Evolutionary conservation across 2,113 vertebrate species (phyloP), one percentile per base, ranked within the genome.

Genomic region (Scomber scombrus): DNA sequence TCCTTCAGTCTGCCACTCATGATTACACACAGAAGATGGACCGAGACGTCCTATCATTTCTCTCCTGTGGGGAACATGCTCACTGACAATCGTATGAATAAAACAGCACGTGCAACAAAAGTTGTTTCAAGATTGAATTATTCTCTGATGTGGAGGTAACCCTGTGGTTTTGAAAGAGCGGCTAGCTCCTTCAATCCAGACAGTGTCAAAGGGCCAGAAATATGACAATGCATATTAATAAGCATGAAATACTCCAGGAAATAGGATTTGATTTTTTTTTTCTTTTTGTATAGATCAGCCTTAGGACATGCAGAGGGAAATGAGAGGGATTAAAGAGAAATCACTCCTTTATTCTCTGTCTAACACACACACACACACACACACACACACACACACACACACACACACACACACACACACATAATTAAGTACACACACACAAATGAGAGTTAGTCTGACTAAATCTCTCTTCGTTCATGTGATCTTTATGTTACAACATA

Each of bases 61-160:
- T 54, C 62, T 76, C 57, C 49, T 13, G 15, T 56, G 45, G 62
- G 46, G 64, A 26, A 65, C 65, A 46, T 70, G 56, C 57, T 43
- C 49, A 8, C 45, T 47, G 47, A 40, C 23, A 74, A 57, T 46
- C 1, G 0, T 14, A 46, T 84, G 54, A 85, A 84, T 85, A 74
- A 87, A 85, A 73, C 68, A 88, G 66, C 69, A 50, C 11, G 43
- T 68, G 78, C 11, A 74, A 31, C 58, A 86, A 85, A 85, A 89
- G 64, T 85, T 61, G 50, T 75, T 77, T 46, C 51, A 65, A 55
- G 16, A 58, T 9, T 70, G 63, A 67, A 34, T 80, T 34, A 10
- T 4, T 71, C 16, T 26, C 21, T 58, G 57, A 71, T 74, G 52
- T 18, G 2, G 26, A 40, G 13, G 69, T 18, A 54, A 49, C 19